Conservation (phyloP, 2,888 invertebrate species). For the Cephus pulcher region DNA sequence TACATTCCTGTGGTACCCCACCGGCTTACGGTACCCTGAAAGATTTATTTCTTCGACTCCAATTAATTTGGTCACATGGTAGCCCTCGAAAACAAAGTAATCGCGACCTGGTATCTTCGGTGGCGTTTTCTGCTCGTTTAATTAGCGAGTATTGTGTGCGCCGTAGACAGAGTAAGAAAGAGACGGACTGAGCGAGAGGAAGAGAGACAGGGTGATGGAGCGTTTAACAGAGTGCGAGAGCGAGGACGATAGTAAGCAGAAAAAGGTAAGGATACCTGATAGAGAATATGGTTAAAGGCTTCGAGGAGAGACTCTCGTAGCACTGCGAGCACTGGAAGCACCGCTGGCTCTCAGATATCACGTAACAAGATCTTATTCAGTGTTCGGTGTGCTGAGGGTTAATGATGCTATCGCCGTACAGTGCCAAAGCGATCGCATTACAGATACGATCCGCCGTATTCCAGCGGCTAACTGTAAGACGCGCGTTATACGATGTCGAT, state of each 20-base stretch:
- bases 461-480: constrained; percentile 24
- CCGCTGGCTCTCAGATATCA: constrained; percentile 55
- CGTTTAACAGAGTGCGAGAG: background rate
- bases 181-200: background rate
- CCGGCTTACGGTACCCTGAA: background rate
- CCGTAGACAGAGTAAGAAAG: constrained; percentile 16
- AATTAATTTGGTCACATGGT: constrained; percentile 58
- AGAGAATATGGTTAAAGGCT: background rate
- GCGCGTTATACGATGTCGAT: constrained; percentile 43
- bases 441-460: constrained; percentile 50
- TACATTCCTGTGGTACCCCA: background rate
- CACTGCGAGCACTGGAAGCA: background rate
- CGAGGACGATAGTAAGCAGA: background rate
- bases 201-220: constrained; percentile 7
- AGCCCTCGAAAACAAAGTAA: constrained; percentile 64
- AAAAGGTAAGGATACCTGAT: background rate
- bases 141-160: constrained; percentile 64
- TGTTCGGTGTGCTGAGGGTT: constrained; percentile 56
- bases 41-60: constrained; percentile 45
- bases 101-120: constrained; percentile 59
- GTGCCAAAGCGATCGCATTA: constrained; percentile 66
- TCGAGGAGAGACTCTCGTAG: background rate
- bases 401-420: constrained; percentile 66
- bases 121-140: constrained; percentile 60
- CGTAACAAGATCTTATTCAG: constrained; percentile 65